phyloP scores from a whole-genome alignment of 2,888 invertebrate species.

The Plusia festucae region DNA sequence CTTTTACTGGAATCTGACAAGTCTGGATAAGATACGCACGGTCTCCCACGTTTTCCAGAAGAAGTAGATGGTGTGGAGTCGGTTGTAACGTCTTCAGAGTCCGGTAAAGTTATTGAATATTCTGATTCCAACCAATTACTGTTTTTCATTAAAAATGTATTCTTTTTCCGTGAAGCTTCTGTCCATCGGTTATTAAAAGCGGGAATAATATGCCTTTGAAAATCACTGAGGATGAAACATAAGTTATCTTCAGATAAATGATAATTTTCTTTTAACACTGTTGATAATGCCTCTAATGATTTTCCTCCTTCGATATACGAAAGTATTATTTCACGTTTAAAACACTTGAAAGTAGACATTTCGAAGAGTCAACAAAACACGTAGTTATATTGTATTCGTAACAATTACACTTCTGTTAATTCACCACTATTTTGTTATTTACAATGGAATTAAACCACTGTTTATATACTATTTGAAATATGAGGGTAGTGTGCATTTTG shows the following conservation, averaged over 20 bases:
- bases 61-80: neutral
- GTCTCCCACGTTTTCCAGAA: neutral
- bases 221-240: constrained; percentile 26
- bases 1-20: no score
- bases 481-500: no score
- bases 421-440: no score
- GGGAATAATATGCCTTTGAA: constrained; percentile 32
- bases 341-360: no score
- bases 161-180: neutral
- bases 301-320: constrained; percentile 21
- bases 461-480: no score
- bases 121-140: neutral
- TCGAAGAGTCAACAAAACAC: no score
- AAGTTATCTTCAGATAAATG: constrained; percentile 27
- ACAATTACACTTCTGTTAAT: no score
- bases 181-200: constrained; percentile 25
- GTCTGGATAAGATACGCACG: no score
- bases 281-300: constrained; percentile 14
- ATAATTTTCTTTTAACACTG: constrained; percentile 25
- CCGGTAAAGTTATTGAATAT: neutral
- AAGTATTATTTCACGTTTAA: no score
- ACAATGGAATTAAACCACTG: no score
- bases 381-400: no score
- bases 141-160: neutral
- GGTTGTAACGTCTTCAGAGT: neutral